A percentile compares a stretch with the other conserved stretches of the same genome.
These are phyloP conservation scores for Nineta flava DNA, from an alignment of 2,888 invertebrate genomes.

Conservation along the genomic window DNA sequence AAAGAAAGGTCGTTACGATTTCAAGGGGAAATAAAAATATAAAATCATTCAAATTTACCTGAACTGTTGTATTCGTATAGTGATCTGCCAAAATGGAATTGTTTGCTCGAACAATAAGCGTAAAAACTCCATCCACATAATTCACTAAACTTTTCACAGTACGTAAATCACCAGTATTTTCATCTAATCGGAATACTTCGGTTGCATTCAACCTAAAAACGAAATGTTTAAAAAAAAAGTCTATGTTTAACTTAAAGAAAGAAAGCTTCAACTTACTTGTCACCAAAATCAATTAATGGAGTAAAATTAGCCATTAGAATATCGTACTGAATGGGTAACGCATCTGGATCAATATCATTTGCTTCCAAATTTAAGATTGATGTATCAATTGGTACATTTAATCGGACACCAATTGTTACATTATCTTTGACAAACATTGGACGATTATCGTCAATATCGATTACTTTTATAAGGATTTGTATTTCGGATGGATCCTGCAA, in stretches of 20 bases:
- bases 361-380: conserved; percentile 50
- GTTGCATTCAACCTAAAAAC: conserved; percentile 24
- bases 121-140: conserved; percentile 40
- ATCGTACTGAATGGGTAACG: conserved; percentile 43
- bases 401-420: conserved; percentile 52
- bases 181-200: conserved; percentile 44
- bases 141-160: conserved; percentile 49
- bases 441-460: conserved; percentile 60
- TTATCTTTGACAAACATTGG: conserved; percentile 48
- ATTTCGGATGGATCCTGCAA: conserved; percentile 51
- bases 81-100: conserved; percentile 37
- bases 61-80: conserved; percentile 34
- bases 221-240: not conserved
- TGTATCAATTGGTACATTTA: conserved; percentile 59
- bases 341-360: conserved; percentile 48
- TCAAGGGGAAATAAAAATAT: too few relatives aligned
- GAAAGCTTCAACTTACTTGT: conserved; percentile 3
- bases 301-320: conserved; percentile 42
- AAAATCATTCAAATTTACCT: conserved; percentile 22
- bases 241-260: not conserved
- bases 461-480: conserved; percentile 43
- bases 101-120: conserved; percentile 40
- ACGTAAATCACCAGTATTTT: conserved; percentile 52
- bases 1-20: too few relatives aligned
- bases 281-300: conserved; percentile 22